A percentile compares a stretch with the other conserved stretches of the same genome.
Evolutionary conservation across 2,797 vertebrate species (phyloP).

Genomic region (Cynopterus sphinx): DNA sequence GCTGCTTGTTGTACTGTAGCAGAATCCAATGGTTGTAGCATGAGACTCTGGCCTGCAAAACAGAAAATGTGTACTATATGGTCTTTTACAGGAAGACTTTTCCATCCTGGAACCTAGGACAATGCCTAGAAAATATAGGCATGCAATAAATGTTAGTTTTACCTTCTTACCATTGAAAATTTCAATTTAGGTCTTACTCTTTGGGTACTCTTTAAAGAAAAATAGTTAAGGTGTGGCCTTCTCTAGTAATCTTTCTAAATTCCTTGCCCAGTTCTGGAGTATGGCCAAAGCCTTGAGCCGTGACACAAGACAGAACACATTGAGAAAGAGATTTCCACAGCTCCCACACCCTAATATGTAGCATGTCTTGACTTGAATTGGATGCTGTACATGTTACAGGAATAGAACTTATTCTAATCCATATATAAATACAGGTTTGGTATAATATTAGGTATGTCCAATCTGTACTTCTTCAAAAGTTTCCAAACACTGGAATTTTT

Average conservation of each 20-base stretch:
- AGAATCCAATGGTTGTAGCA: background rate
- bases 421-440: background rate
- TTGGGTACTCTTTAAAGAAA: background rate
- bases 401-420: slow-evolving; percentile 26
- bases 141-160: background rate
- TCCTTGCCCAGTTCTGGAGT: background rate
- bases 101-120: background rate
- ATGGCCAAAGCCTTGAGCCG: background rate
- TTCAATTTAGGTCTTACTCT: background rate
- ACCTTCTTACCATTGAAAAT: background rate
- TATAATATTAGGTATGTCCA: background rate
- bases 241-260: background rate
- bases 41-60: background rate
- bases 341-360: background rate
- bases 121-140: background rate
- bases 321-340: background rate
- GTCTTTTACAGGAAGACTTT: background rate
- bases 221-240: background rate
- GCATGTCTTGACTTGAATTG: background rate
- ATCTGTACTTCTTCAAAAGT: background rate
- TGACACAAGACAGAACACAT: background rate
- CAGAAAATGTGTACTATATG: background rate
- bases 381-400: background rate
- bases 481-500: background rate
- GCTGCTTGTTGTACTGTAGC: background rate